Percentiles rank a stretch among this genome's conserved stretches.
phyloP scores from a whole-genome alignment of 2,888 invertebrate species.

The Lottia scabra region DNA sequence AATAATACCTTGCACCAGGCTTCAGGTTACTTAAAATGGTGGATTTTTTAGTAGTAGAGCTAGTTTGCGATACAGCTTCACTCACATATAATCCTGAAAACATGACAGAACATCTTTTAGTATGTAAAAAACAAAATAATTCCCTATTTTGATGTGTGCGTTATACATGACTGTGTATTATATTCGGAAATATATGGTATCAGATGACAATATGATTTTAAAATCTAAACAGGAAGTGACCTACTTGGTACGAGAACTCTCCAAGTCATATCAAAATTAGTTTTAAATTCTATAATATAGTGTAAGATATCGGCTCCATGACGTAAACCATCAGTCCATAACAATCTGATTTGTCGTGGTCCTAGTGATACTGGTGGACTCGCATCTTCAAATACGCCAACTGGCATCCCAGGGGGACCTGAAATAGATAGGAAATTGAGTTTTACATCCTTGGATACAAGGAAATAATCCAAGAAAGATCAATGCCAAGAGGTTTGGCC shows the following conservation, averaged over 20 bases:
- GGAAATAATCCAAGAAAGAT: no score
- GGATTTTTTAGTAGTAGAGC: slow-evolving; percentile 30
- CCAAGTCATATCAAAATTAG: slow-evolving; percentile 44
- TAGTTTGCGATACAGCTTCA: slow-evolving; percentile 2
- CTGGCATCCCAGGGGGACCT: slow-evolving; percentile 90
- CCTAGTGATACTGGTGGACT: slow-evolving; percentile 73
- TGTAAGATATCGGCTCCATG: slow-evolving; percentile 84
- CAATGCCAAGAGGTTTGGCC: no score
- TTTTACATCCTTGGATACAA: background rate
- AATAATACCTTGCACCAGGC: slow-evolving; percentile 92
- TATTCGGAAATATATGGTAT: no score
- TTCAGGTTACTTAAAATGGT: slow-evolving; percentile 72
- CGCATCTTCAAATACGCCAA: slow-evolving; percentile 84
- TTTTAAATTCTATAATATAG: slow-evolving; percentile 79
- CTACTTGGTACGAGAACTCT: slow-evolving; percentile 26
- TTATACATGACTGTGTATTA: no score
- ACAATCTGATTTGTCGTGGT: slow-evolving; percentile 71
- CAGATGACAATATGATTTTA: no score
- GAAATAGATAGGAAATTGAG: background rate
- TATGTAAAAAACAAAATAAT: no score
- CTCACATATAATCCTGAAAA: background rate
- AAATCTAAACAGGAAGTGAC: background rate
- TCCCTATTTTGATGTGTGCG: no score
- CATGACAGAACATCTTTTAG: background rate
- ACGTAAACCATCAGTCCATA: slow-evolving; percentile 76